Percentiles rank a stretch among this genome's conserved stretches.
These are phyloP conservation scores for Pseudomyrmex cubaensis DNA, from an alignment of 1,140 invertebrate genomes.

Conservation along the genomic window DNA sequence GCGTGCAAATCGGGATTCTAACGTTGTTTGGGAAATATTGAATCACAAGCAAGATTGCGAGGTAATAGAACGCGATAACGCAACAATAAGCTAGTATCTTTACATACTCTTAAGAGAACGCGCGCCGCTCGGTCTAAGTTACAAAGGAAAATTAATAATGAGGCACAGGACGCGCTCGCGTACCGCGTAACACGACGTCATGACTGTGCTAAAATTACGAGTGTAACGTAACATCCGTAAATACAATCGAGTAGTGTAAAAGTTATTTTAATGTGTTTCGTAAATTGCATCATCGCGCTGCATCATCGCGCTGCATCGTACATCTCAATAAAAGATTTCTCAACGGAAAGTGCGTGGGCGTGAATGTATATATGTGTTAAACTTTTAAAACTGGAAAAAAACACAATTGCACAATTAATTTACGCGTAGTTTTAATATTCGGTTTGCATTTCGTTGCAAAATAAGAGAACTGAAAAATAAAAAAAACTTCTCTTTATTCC, in stretches of 20 bases:
- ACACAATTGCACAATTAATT: too few species aligned
- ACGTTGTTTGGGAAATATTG: conserved; percentile 42
- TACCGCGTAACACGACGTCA: neutral
- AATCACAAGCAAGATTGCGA: conserved; percentile 41
- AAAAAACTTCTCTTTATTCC: neutral
- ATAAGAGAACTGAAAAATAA: neutral
- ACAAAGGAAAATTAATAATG: conserved; percentile 61
- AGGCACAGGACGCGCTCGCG: neutral
- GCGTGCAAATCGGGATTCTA: conserved; percentile 37
- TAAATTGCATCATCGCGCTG: neutral
- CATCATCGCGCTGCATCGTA: too few species aligned
- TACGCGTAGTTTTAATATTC: too few species aligned
- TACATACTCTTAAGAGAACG: conserved; percentile 40
- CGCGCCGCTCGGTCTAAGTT: conserved; percentile 8
- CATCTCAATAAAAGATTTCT: neutral
- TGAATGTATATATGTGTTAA: too few species aligned
- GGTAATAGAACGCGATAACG: conserved; percentile 50
- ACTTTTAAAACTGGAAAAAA: too few species aligned
- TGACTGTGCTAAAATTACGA: conserved; percentile 51
- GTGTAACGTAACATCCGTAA: conserved; percentile 10
- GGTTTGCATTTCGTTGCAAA: too few species aligned
- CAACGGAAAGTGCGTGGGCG: too few species aligned
- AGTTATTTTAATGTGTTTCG: neutral
- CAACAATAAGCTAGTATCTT: conserved; percentile 52
- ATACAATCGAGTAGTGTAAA: neutral